These are phyloP conservation scores for Apamea epomidion DNA, from an alignment of 2,888 invertebrate species.

Conservation along the genomic window DNA sequence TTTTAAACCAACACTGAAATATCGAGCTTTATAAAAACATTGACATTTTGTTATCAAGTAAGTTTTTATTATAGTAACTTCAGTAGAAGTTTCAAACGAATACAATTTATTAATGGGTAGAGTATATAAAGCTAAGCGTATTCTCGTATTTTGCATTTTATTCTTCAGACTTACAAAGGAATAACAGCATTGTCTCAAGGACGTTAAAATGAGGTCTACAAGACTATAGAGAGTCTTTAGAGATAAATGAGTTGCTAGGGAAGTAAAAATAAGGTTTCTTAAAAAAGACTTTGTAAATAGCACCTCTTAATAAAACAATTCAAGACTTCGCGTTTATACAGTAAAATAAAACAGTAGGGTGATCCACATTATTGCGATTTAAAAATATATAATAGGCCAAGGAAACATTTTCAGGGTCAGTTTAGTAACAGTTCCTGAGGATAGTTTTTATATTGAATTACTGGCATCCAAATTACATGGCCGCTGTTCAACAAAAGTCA, in stretches of 20 bases:
- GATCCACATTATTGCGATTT: neutral
- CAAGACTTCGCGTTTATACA: neutral
- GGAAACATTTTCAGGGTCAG: neutral
- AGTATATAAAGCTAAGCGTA: slow-evolving; percentile 24
- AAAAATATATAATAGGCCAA: neutral
- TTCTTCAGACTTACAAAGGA: slow-evolving; percentile 19
- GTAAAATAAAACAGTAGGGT: neutral
- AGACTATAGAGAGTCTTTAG: neutral
- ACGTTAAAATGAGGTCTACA: slow-evolving; percentile 28
- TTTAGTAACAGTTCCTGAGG: neutral
- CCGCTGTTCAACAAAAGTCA: neutral
- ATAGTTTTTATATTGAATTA: slow-evolving; percentile 1
- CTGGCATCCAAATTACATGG: neutral
- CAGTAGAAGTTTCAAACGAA: slow-evolving; percentile 20
- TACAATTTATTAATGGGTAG: slow-evolving; percentile 14
- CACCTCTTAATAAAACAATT: neutral
- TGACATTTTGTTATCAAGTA: neutral
- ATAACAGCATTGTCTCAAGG: slow-evolving; percentile 52
- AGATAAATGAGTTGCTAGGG: slow-evolving; percentile 6
- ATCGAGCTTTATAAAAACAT: slow-evolving; percentile 1
- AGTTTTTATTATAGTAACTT: slow-evolving; percentile 7
- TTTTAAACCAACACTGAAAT: slow-evolving; percentile 13
- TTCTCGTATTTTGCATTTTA: slow-evolving; percentile 37
- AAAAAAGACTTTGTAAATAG: neutral
- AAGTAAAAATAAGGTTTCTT: slow-evolving; percentile 17